Conservation (phyloP, 2,888 invertebrate species). For the Limnephilus rhombicus region DNA sequence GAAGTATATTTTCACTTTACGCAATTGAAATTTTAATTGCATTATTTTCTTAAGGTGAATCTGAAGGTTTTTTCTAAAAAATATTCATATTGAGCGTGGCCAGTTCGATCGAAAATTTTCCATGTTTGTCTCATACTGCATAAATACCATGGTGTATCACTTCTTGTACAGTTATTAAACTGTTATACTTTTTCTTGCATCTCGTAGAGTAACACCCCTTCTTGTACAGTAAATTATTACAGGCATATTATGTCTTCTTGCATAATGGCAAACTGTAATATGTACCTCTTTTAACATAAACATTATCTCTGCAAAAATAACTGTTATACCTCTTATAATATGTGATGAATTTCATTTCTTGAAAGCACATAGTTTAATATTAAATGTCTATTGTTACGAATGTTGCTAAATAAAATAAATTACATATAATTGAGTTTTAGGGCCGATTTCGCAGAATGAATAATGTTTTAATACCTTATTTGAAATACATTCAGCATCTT, state of each 20-base stretch:
- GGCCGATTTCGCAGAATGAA: neutral
- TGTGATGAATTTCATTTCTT: neutral
- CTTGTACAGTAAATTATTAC: neutral
- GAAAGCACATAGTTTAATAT: neutral
- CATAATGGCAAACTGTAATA: no score
- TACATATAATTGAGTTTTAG: neutral
- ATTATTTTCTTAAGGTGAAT: no score
- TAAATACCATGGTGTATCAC: neutral
- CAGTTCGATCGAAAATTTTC: no score
- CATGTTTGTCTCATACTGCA: neutral
- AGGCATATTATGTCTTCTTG: neutral
- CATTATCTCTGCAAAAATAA: neutral
- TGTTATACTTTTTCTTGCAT: neutral
- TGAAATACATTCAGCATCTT: neutral
- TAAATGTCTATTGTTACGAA: neutral
- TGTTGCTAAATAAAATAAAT: neutral
- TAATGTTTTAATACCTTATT: no score
- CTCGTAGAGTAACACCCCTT: no score
- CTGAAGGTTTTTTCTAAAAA: no score
- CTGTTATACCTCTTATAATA: neutral
- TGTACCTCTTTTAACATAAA: no score
- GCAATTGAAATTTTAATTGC: no score
- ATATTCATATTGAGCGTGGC: no score
- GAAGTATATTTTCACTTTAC: no score
- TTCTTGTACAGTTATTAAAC: neutral